Evolutionary conservation across 2,797 vertebrate genomes (phyloP).

Genomic region (Takifugu ocellatus): DNA sequence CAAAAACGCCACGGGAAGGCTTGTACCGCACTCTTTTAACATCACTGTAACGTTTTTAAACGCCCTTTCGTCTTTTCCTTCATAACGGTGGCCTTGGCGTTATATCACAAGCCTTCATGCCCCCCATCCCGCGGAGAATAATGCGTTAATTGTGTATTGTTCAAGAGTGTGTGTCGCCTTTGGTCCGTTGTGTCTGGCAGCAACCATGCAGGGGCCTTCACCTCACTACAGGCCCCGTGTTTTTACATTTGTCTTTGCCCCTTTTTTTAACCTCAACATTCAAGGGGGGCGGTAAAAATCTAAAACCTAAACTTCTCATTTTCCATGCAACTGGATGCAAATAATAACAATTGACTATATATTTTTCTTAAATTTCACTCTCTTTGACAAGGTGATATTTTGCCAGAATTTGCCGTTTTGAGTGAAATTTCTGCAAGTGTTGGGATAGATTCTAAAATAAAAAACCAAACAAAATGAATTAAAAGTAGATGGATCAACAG

Average conservation of each 20-base stretch:
- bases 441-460: no score
- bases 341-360: no score
- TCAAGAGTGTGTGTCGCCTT: constrained; percentile 65
- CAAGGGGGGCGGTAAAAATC: neutral
- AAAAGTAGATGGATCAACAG: no score
- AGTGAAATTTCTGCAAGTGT: no score
- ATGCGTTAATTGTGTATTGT: constrained; percentile 77
- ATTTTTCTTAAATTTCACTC: no score
- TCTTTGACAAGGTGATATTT: no score
- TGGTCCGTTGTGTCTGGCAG: constrained; percentile 59
- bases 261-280: constrained; percentile 4
- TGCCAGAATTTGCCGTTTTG: no score
- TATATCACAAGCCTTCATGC: constrained; percentile 53
- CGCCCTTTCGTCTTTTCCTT: constrained; percentile 6
- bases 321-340: no score
- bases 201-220: constrained; percentile 24
- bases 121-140: constrained; percentile 62
- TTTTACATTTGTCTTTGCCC: neutral
- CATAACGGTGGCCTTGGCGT: constrained; percentile 39
- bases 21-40: neutral
- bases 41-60: neutral
- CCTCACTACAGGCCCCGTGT: constrained; percentile 7
- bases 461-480: no score
- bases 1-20: neutral
- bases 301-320: no score